A percentile compares a stretch with the other conserved stretches of the same genome.
phyloP scores from a whole-genome alignment of 2,113 vertebrate genomes.

The Naja naja region DNA sequence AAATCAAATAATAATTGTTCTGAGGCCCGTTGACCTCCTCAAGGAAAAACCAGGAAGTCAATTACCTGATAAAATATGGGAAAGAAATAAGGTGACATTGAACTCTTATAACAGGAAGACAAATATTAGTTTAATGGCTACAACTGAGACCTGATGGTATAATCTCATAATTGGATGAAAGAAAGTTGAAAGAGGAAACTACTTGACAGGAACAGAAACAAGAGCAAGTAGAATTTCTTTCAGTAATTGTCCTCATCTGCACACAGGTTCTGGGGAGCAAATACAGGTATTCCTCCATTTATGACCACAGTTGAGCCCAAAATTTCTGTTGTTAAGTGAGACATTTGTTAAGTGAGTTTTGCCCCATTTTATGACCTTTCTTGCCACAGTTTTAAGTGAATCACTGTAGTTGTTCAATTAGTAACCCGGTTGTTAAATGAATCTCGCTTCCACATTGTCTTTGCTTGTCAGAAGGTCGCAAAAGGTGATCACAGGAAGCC shows the following conservation, averaged over 20 bases:
- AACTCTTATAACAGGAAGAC: not conserved
- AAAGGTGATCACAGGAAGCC: too few species aligned
- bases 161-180: not conserved
- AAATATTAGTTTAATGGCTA: not conserved
- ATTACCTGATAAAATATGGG: not conserved
- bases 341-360: too few species aligned
- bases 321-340: too few species aligned
- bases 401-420: too few species aligned
- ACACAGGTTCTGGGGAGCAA: not conserved
- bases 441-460: too few species aligned
- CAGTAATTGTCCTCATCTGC: not conserved
- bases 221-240: not conserved
- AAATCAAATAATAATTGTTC: not conserved
- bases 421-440: too few species aligned
- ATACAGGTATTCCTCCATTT: too few species aligned
- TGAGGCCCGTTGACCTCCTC: not conserved
- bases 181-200: not conserved
- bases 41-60: not conserved
- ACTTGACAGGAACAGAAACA: not conserved
- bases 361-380: too few species aligned
- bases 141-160: not conserved
- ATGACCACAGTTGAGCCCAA: too few species aligned
- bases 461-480: too few species aligned
- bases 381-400: too few species aligned
- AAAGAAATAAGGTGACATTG: not conserved